Conservation (phyloP, 2,797 vertebrate genomes). For the Okamejei kenojei region DNA sequence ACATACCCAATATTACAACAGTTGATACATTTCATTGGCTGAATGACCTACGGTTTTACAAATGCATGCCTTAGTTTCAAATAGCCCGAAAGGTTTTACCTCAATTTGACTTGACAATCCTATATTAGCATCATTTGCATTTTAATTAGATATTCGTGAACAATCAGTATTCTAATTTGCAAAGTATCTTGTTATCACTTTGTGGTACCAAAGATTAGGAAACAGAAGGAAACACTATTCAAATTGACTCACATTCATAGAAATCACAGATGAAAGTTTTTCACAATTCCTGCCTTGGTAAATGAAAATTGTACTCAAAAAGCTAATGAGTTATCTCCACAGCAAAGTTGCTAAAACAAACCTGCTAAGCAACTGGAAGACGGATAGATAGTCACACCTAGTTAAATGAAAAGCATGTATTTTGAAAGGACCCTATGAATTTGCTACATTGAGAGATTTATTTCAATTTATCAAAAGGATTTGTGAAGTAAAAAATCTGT, state of each 20-base stretch:
- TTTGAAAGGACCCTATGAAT: background rate
- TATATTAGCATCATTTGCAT: background rate
- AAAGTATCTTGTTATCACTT: background rate
- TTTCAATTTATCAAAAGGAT: background rate
- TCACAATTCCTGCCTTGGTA: background rate
- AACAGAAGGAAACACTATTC: background rate
- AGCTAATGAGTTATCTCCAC: background rate
- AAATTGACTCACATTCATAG: background rate
- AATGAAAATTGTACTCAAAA: background rate
- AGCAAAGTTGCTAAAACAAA: background rate
- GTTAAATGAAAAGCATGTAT: too few relatives aligned
- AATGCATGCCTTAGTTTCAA: background rate
- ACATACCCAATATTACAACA: too few relatives aligned
- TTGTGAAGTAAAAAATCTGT: background rate
- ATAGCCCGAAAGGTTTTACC: background rate
- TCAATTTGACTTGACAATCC: background rate
- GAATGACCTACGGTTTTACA: too few relatives aligned
- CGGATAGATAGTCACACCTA: background rate
- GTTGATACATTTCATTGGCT: too few relatives aligned
- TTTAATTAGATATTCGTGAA: background rate
- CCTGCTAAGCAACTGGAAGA: background rate
- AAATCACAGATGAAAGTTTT: background rate
- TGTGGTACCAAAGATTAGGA: background rate
- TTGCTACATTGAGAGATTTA: background rate
- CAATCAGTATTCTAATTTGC: background rate